Conservation (phyloP, 2,797 vertebrate species). For the Enteromius radiatus region DNA sequence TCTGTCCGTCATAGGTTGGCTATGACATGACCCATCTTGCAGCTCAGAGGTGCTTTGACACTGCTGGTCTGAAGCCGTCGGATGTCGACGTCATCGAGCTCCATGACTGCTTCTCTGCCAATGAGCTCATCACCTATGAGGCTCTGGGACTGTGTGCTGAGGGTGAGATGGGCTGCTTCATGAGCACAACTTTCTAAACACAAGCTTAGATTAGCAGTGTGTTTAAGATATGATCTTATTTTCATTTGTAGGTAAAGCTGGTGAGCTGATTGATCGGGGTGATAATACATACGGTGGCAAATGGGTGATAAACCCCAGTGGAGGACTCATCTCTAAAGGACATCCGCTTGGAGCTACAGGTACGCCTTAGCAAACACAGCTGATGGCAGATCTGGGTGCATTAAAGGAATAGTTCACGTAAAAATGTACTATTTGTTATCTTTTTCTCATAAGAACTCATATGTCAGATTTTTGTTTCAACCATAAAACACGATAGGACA, state of each 20-base stretch:
- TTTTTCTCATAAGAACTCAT: too few species aligned
- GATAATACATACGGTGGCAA: conserved; percentile 97
- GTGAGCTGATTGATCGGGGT: conserved; percentile 90
- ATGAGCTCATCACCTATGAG: conserved; percentile 95
- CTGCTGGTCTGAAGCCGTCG: conserved; percentile 79
- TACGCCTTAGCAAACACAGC: conserved; percentile 57
- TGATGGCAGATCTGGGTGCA: neutral
- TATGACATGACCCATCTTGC: conserved; percentile 90
- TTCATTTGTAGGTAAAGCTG: conserved; percentile 81
- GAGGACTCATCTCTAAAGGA: conserved; percentile 96
- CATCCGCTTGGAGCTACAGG: conserved; percentile 98
- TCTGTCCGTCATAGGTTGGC: conserved; percentile 80
- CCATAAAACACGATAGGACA: too few species aligned
- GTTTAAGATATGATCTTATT: neutral
- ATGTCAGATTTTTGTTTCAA: too few species aligned
- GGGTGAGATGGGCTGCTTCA: conserved; percentile 74
- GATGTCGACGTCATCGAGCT: conserved; percentile 93
- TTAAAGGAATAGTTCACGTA: neutral
- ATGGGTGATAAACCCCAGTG: conserved; percentile 96
- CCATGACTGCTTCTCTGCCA: conserved; percentile 95
- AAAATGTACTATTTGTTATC: neutral
- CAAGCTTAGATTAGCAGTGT: neutral
- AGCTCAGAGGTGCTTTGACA: conserved; percentile 83
- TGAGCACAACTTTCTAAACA: neutral
- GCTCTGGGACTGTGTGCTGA: conserved; percentile 92